Evolutionary conservation across 1,140 invertebrate species (phyloP).

Genomic region (Probaryconus sp.): DNA sequence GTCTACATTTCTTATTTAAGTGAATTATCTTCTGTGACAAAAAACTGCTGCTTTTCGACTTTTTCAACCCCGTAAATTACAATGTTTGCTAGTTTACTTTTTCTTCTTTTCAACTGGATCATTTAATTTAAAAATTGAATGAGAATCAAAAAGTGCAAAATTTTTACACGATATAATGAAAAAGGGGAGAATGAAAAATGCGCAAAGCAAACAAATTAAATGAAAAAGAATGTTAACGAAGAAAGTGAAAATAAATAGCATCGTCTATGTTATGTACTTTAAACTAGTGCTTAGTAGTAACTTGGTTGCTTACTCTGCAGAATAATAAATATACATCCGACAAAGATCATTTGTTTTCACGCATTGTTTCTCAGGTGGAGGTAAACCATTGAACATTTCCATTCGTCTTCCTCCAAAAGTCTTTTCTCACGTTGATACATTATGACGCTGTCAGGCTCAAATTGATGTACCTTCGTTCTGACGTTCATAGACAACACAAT

Average conservation of each 20-base stretch:
- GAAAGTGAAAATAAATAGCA: conserved; percentile 40
- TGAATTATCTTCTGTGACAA: too few species aligned
- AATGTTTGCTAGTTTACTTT: too few species aligned
- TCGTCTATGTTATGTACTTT: conserved; percentile 17
- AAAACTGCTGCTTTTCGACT: too few species aligned
- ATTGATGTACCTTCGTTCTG: conserved; percentile 15
- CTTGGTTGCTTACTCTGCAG: conserved; percentile 21
- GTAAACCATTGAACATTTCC: conserved; percentile 59
- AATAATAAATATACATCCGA: conserved; percentile 70
- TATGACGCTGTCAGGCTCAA: conserved; percentile 39
- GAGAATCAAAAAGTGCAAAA: too few species aligned
- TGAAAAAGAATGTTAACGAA: conserved; percentile 37
- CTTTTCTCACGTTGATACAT: conserved; percentile 62
- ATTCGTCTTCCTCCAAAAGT: conserved; percentile 67
- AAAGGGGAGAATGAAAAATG: too few species aligned
- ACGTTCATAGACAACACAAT: conserved; percentile 32
- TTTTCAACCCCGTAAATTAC: too few species aligned
- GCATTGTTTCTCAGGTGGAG: conserved; percentile 66
- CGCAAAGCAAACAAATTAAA: conserved; percentile 34
- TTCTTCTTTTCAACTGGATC: too few species aligned
- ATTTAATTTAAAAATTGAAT: too few species aligned
- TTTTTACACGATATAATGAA: too few species aligned
- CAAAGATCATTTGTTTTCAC: conserved; percentile 70
- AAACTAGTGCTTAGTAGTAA: conserved; percentile 44
- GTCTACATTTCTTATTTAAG: too few species aligned